Conservation (phyloP, 2,797 vertebrate species). For the Ptychadena robeensis region DNA sequence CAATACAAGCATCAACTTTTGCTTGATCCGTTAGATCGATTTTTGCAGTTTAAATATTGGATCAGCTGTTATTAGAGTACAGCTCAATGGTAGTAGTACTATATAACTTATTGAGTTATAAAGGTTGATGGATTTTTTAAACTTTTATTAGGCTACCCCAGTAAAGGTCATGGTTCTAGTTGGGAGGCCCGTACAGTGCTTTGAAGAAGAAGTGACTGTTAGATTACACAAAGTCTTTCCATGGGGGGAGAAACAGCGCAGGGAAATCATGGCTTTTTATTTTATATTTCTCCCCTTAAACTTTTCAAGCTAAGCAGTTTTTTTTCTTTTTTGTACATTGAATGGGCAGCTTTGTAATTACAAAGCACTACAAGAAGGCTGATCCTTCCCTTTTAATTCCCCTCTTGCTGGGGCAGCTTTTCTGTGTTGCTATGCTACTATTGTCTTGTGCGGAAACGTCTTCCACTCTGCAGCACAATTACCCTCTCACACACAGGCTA, state of each 20-base stretch:
- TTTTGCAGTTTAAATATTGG: too few species aligned
- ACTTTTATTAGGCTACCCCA: not conserved
- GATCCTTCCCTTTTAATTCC: slow-evolving; percentile 37
- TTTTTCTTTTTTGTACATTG: slow-evolving; percentile 5
- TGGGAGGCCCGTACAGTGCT: not conserved
- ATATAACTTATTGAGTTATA: too few species aligned
- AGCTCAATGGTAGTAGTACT: too few species aligned
- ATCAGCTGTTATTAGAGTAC: too few species aligned
- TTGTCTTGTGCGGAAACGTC: slow-evolving; percentile 37
- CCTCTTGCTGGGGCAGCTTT: slow-evolving; percentile 34
- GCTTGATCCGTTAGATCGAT: too few species aligned
- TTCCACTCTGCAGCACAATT: slow-evolving; percentile 26
- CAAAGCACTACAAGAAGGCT: slow-evolving; percentile 37
- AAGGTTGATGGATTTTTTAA: too few species aligned
- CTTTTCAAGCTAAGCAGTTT: slow-evolving; percentile 1
- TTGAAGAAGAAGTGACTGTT: not conserved
- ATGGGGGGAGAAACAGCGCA: not conserved
- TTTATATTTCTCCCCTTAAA: slow-evolving; percentile 2
- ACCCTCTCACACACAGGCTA: slow-evolving; percentile 12
- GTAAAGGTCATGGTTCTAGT: not conserved
- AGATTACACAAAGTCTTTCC: not conserved
- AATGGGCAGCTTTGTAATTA: slow-evolving; percentile 38
- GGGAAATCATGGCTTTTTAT: slow-evolving; percentile 1
- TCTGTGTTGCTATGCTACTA: slow-evolving; percentile 40
- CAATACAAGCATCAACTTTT: too few species aligned